phyloP scores from a whole-genome alignment of 2,113 vertebrate species.

The Crocuta crocuta region DNA sequence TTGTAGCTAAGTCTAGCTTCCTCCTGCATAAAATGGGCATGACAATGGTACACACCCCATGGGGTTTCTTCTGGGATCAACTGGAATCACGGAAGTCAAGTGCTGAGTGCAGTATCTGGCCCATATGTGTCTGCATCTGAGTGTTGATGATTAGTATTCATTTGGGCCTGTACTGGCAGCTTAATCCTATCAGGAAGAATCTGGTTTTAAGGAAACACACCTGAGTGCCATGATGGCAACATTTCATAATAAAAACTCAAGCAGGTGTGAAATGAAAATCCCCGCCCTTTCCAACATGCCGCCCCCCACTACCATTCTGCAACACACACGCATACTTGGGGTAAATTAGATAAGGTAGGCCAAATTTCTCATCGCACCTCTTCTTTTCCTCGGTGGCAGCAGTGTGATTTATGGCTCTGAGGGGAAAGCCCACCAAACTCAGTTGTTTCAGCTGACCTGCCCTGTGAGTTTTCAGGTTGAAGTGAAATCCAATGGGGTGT shows the following conservation, averaged over 20 bases:
- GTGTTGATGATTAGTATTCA: background rate
- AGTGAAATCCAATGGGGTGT: constrained; percentile 68
- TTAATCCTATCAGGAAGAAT: background rate
- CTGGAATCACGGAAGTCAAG: background rate
- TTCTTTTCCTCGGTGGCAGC: background rate
- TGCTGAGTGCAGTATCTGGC: background rate
- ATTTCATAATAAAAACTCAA: constrained; percentile 37
- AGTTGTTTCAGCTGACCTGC: constrained; percentile 61
- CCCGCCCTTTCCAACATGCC: background rate
- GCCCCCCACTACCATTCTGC: accelerated
- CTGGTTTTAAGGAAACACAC: background rate
- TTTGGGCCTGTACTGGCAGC: background rate
- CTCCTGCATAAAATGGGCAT: background rate
- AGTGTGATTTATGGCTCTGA: background rate
- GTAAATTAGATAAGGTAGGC: background rate
- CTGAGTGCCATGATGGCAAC: background rate
- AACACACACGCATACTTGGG: background rate
- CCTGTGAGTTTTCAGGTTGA: constrained; percentile 60
- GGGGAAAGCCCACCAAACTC: background rate
- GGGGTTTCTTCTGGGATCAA: background rate
- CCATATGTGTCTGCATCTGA: background rate
- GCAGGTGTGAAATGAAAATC: background rate
- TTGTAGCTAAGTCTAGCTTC: background rate
- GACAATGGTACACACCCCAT: background rate
- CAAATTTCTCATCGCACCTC: background rate